phyloP scores from a whole-genome alignment of 1,140 invertebrate genomes.

The Drosophila murphyi region DNA sequence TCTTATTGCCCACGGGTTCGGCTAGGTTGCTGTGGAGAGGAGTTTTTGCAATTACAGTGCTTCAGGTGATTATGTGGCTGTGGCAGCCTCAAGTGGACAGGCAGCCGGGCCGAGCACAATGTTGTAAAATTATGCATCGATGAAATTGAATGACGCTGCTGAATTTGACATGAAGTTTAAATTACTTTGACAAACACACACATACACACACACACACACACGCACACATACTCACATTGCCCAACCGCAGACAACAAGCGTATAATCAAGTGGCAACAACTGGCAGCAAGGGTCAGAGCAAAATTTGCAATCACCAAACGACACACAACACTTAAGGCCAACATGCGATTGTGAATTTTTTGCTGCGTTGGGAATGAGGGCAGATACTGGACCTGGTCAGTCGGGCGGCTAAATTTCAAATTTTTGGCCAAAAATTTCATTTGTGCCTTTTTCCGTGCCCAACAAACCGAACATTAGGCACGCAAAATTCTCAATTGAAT shows the following conservation, averaged over 20 bases:
- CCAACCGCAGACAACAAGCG: slow-evolving; percentile 35
- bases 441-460: slow-evolving; percentile 40
- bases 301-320: slow-evolving; percentile 68
- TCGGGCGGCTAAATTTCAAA: slow-evolving; percentile 64
- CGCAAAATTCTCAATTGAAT: slow-evolving; percentile 82
- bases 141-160: slow-evolving; percentile 78
- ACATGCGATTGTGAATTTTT: slow-evolving; percentile 5
- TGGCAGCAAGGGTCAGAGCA: slow-evolving; percentile 38
- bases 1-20: background rate
- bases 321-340: slow-evolving; percentile 50
- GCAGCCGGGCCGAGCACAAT: slow-evolving; percentile 3
- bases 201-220: slow-evolving; percentile 13
- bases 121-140: slow-evolving; percentile 74
- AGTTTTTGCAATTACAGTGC: slow-evolving; percentile 73
- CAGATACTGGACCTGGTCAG: background rate
- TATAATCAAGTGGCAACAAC: slow-evolving; percentile 73
- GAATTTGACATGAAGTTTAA: slow-evolving; percentile 84
- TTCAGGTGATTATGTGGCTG: slow-evolving; percentile 74
- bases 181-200: slow-evolving; percentile 62
- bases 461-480: slow-evolving; percentile 68
- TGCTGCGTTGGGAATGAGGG: background rate
- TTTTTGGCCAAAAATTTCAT: slow-evolving; percentile 69
- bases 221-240: background rate
- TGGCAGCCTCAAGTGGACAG: slow-evolving; percentile 58
- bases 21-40: slow-evolving; percentile 5